phyloP scores from a whole-genome alignment of 2,113 vertebrate genomes.

The Paratilapia polleni region DNA sequence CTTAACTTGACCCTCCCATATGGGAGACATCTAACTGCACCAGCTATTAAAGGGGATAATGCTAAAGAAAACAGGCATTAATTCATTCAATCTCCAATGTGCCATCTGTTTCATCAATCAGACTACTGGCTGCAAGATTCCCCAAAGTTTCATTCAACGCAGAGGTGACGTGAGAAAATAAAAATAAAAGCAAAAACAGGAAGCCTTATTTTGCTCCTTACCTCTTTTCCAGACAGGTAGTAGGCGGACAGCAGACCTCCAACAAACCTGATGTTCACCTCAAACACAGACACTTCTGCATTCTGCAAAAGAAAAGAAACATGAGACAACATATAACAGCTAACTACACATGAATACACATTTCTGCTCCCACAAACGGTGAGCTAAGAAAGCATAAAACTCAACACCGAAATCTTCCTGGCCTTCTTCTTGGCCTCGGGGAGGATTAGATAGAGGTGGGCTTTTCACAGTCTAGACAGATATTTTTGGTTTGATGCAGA shows the following conservation, averaged over 20 bases:
- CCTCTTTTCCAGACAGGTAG: constrained; percentile 98
- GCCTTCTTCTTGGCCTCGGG: neutral
- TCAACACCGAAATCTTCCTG: neutral
- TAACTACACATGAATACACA: neutral
- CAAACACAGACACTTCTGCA: constrained; percentile 95
- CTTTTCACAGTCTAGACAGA: neutral
- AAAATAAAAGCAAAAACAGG: neutral
- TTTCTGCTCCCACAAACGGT: neutral
- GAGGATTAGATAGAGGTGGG: neutral
- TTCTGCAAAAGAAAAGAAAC: constrained; percentile 80
- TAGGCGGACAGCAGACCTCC: constrained; percentile 97
- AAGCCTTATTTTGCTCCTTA: constrained; percentile 73
- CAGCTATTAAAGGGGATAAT: neutral
- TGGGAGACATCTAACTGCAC: neutral
- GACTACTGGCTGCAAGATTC: neutral
- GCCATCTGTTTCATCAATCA: neutral
- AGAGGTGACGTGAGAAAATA: neutral
- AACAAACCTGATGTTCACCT: constrained; percentile 98
- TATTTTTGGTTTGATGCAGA: constrained; percentile 7
- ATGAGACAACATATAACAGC: neutral
- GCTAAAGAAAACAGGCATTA: neutral
- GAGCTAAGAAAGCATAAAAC: neutral
- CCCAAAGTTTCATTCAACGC: neutral
- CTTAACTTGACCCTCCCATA: neutral
- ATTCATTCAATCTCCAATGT: neutral